Base-by-base conservation (phyloP, 2,797 vertebrate species). In the Hafferia zeledoni region DNA sequence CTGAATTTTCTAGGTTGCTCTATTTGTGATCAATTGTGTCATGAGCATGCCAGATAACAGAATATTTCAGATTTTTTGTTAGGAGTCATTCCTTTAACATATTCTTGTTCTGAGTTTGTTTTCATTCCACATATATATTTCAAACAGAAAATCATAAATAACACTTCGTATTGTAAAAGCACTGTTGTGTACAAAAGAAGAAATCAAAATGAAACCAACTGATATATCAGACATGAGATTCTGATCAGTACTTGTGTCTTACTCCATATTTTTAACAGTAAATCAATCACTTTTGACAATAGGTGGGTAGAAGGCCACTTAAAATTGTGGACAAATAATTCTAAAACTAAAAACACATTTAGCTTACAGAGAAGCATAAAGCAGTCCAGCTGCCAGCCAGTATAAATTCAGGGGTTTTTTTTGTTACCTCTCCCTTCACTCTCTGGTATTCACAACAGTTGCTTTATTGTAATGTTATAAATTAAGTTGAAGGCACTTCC, bases 61-160 rank as follows among this genome's bases (percentile, higher is more conserved):
- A 94, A 75, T 80, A 63, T 72, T 94, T 92, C 43, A 61, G 10
- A 0, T 2, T 6, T 83, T 93, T 86, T 89, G 20, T 70, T 90
- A 88, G 72, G 25, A 93, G 41, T 81, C 28, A 86, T 88, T 92
- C 33, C 31, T 90, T 94, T 82, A 72, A 84, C 75, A 10, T 78
- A 61, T 28, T 61, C 78, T 61, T 87, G 3, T 17, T 89, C 76
- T 30, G 13, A 53, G 33, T 94, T 87, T 74, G 7, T 37, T 95
- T 93, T 81, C 79, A 57, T 83, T 89, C n/a, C 39, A 57, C 10
- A 71, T 35, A 57, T 24, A 37, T 35, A 82, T 92, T 91, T 95
- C 74, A 90, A 79, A 71, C 4, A 77, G 50, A 94, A 84, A 85
- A 50, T 44, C 17, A 75, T 77, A 83, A 91, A 70, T 65, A 83